Conservation (phyloP, 2,888 invertebrate species). For the Melanostoma scalare region DNA sequence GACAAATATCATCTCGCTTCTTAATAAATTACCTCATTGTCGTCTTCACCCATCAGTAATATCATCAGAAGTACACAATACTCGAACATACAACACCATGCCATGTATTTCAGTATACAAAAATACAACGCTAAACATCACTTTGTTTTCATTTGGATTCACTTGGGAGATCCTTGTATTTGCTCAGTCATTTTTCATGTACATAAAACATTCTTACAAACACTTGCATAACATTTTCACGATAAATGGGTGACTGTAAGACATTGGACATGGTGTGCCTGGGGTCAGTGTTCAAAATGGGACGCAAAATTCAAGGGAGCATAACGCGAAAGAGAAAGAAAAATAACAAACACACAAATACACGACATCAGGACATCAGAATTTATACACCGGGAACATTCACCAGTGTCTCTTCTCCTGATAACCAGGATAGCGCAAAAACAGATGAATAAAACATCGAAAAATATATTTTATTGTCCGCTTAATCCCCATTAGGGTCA, state of each 20-base stretch:
- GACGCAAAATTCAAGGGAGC: conserved; percentile 25
- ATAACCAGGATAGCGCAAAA: background rate
- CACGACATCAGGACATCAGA: conserved; percentile 1
- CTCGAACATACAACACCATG: background rate
- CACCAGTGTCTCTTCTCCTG: background rate
- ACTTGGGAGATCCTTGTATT: conserved; percentile 46
- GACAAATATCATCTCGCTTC: conserved; percentile 42
- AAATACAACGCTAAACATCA: conserved; percentile 21
- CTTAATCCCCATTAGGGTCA: conserved; percentile 79
- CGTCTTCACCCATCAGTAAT: conserved; percentile 3
- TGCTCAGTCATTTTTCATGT: conserved; percentile 60
- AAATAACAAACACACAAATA: background rate
- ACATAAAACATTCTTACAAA: conserved; percentile 15
- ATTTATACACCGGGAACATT: conserved; percentile 13
- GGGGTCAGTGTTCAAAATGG: conserved; percentile 18
- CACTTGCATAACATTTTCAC: background rate
- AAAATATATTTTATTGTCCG: conserved; percentile 78
- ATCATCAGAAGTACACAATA: conserved; percentile 6
- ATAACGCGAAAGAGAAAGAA: conserved; percentile 8
- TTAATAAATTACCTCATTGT: conserved; percentile 48
- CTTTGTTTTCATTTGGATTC: conserved; percentile 57
- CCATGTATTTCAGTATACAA: background rate
- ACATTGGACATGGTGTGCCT: background rate
- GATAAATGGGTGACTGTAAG: conserved; percentile 9
- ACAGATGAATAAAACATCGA: conserved; percentile 36